Base-by-base conservation (phyloP, 1,140 invertebrate genomes). In the Hylyphantes graminicola region DNA sequence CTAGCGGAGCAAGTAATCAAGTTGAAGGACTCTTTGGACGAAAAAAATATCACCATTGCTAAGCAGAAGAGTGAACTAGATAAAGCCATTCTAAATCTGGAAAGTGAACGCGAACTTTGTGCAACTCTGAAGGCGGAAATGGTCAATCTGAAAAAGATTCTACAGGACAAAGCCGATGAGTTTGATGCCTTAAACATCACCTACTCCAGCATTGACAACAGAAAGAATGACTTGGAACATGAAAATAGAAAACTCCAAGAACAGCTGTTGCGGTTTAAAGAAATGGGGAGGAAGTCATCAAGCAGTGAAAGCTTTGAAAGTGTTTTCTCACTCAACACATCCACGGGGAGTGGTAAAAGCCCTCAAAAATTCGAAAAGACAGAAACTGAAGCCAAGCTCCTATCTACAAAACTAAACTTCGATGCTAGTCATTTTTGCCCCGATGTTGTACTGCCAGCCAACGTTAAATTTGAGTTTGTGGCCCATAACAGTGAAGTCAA, bases 401-500 rank as follows among this genome's bases (percentile, higher is more conserved):
- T 63, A 53, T 12, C 1, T 61, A 59, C 57, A n/a, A n/a, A 12
- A 13, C 19, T 51, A 17, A 53, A 15, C n/a, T 51, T 51, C 10
- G 19, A 70, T 8, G n/a, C 50, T 3, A 12, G 48, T 15, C 48
- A 70, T 51, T 10, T 17, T 12, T 19, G 54, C 54, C 19, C 51
- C 3, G 54, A 74, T 7, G 17, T 11, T 4, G 9, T 21, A 0
- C 10, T 83, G 2, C 80, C 80, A n/a, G 48, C 48, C 35, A 64
- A 67, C 54, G 53, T 54, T 53, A 83, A 65, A n/a, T 3, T 59
- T 13, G 50, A 50, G 21, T 83, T 83, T 74, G n/a, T n/a, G 35
- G 80, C 80, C 7, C 80, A 83, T 48, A 72, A 83, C 50, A 83
- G 70, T n/a, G 70, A 74, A 19, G 70, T 83, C 0, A 83, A 83